phyloP scores from a whole-genome alignment of 2,797 vertebrate species.

The Chelon labrosus region DNA sequence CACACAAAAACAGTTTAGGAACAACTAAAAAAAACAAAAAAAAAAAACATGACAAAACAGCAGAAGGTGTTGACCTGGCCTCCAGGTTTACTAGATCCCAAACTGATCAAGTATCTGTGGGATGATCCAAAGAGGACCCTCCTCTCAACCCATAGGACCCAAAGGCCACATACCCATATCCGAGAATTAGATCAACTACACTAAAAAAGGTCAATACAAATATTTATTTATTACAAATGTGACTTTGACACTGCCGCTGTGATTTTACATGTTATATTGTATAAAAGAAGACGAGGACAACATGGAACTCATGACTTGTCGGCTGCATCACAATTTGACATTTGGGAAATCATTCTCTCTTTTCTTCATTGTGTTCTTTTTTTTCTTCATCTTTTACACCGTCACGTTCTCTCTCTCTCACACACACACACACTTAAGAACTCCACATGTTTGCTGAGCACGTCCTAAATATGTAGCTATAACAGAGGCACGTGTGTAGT shows the following conservation, averaged over 20 bases:
- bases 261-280: slow-evolving; percentile 57
- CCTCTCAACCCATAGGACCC: no score
- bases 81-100: no score
- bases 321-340: slow-evolving; percentile 44
- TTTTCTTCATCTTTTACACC: slow-evolving; percentile 12
- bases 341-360: slow-evolving; percentile 32
- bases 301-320: slow-evolving; percentile 21
- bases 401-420: slow-evolving; percentile 1
- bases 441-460: slow-evolving; percentile 53
- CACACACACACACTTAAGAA: slow-evolving; percentile 33
- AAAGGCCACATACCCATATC: neutral
- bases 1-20: no score
- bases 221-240: slow-evolving; percentile 75
- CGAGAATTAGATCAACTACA: slow-evolving; percentile 10
- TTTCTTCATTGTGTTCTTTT: slow-evolving; percentile 34
- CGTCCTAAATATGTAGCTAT: slow-evolving; percentile 50
- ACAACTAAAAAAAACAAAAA: no score
- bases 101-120: no score
- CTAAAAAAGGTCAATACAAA: slow-evolving; percentile 73
- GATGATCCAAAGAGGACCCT: no score
- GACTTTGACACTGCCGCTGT: slow-evolving; percentile 70
- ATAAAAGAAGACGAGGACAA: slow-evolving; percentile 65
- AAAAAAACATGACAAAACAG: no score
- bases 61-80: no score
- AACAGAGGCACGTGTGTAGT: slow-evolving; percentile 76